Percentiles rank a stretch among this genome's conserved stretches.
These are phyloP conservation scores for Pollachius pollachius DNA, from an alignment of 2,113 vertebrate genomes.

Conservation along the genomic window DNA sequence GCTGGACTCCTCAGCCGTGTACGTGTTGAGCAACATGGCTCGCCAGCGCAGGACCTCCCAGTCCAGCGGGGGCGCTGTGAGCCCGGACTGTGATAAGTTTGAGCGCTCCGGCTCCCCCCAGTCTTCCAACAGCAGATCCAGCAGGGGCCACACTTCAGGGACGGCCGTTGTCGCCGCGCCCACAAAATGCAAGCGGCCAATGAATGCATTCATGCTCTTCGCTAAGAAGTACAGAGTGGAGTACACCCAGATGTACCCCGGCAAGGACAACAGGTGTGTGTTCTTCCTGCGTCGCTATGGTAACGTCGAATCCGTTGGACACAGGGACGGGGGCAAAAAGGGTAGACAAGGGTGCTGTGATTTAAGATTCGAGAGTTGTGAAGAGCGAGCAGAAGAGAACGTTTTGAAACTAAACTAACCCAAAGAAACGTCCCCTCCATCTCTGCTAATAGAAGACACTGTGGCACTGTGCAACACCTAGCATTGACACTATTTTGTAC, in stretches of 20 bases:
- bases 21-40: conserved; percentile 97
- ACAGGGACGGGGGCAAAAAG: too few relatives aligned
- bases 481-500: too few relatives aligned
- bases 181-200: conserved; percentile 99
- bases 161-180: conserved; percentile 84
- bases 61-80: conserved; percentile 82
- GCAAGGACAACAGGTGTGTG: conserved; percentile 96
- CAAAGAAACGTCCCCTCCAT: too few relatives aligned
- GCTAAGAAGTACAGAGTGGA: conserved; percentile 99
- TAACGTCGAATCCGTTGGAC: too few relatives aligned
- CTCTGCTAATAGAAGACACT: too few relatives aligned
- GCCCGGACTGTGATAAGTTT: conserved; percentile 85
- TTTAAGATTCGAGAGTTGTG: too few relatives aligned
- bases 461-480: too few relatives aligned
- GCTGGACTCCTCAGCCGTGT: conserved; percentile 97
- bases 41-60: conserved; percentile 93
- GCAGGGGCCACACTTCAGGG: conserved; percentile 88
- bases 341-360: too few relatives aligned
- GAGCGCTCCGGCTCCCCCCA: conserved; percentile 78
- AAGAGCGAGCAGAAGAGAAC: too few relatives aligned
- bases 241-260: conserved; percentile 99
- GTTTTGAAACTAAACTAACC: too few relatives aligned
- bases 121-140: conserved; percentile 82
- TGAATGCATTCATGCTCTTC: conserved; percentile 99
- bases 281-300: too few relatives aligned